phyloP scores from a whole-genome alignment of 2,797 vertebrate species.

The Notolepis coatsorum region DNA sequence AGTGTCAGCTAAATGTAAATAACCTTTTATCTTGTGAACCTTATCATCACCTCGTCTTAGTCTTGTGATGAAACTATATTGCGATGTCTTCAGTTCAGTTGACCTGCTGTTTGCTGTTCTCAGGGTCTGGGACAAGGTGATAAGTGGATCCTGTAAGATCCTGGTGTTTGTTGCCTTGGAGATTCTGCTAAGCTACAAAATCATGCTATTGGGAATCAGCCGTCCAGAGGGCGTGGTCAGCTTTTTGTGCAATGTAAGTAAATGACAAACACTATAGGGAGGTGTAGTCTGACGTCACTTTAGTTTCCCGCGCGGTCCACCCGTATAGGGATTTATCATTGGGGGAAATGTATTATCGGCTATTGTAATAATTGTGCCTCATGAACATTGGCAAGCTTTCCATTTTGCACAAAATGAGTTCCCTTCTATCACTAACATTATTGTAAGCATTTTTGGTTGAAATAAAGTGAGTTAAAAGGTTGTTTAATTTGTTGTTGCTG shows the following conservation, averaged over 20 bases:
- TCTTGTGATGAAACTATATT: neutral
- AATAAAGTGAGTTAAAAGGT: no score
- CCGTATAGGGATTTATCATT: no score
- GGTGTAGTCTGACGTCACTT: no score
- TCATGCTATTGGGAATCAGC: conserved; percentile 89
- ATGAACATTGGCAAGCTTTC: neutral
- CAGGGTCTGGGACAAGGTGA: conserved; percentile 98
- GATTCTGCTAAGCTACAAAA: conserved; percentile 95
- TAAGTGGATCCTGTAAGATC: conserved; percentile 98
- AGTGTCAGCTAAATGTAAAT: no score
- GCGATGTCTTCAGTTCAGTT: neutral
- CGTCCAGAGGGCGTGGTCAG: conserved; percentile 85
- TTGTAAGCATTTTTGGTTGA: no score
- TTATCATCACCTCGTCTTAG: neutral
- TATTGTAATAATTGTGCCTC: neutral
- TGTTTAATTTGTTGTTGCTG: no score
- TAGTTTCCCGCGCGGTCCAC: no score
- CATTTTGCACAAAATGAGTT: neutral
- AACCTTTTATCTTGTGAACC: no score
- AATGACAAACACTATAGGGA: neutral
- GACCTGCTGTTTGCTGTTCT: no score
- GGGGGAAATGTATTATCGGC: neutral
- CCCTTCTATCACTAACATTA: neutral
- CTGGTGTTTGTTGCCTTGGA: conserved; percentile 96
- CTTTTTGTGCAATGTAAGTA: conserved; percentile 94